Evolutionary conservation across 1,140 invertebrate genomes (phyloP).

Genomic region (Drosophila miranda): DNA sequence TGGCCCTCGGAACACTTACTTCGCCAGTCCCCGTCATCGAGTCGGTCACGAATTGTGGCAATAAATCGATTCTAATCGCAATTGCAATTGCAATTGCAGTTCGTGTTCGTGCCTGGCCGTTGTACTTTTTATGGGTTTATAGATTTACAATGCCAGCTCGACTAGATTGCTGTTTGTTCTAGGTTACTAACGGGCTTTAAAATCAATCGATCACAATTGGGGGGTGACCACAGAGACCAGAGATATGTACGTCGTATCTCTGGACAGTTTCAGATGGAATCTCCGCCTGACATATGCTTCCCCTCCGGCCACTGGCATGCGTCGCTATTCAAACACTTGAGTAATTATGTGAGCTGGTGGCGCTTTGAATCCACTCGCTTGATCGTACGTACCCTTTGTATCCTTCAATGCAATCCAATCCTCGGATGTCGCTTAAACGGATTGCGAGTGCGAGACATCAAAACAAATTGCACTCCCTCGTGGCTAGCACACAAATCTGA

Average conservation of each 20-base stretch:
- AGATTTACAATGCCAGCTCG: slow-evolving; percentile 65
- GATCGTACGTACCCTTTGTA: no score
- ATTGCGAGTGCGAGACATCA: slow-evolving; percentile 69
- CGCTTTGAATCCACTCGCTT: slow-evolving; percentile 20
- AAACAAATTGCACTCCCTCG: slow-evolving; percentile 74
- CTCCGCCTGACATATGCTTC: slow-evolving; percentile 20
- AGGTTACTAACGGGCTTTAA: slow-evolving; percentile 69
- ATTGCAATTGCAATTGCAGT: slow-evolving; percentile 49
- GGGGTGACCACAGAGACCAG: slow-evolving; percentile 2
- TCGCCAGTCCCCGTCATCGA: neutral
- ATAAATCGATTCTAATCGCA: slow-evolving; percentile 72
- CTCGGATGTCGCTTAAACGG: slow-evolving; percentile 59
- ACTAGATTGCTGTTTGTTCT: slow-evolving; percentile 69
- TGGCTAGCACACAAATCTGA: slow-evolving; percentile 68
- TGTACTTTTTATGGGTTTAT: slow-evolving; percentile 59
- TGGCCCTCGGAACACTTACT: slow-evolving; percentile 18
- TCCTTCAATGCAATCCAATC: neutral
- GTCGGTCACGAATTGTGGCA: slow-evolving; percentile 36
- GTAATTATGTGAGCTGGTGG: slow-evolving; percentile 50
- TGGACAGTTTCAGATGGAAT: slow-evolving; percentile 2
- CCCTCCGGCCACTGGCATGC: neutral
- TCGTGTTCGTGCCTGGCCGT: slow-evolving; percentile 3
- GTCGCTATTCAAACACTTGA: slow-evolving; percentile 20
- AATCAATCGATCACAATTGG: slow-evolving; percentile 71
- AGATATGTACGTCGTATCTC: slow-evolving; percentile 29